Percentiles rank a stretch among this genome's conserved stretches.
These are phyloP conservation scores for Mythimna impura DNA, from an alignment of 2,888 invertebrate genomes.

Conservation along the genomic window DNA sequence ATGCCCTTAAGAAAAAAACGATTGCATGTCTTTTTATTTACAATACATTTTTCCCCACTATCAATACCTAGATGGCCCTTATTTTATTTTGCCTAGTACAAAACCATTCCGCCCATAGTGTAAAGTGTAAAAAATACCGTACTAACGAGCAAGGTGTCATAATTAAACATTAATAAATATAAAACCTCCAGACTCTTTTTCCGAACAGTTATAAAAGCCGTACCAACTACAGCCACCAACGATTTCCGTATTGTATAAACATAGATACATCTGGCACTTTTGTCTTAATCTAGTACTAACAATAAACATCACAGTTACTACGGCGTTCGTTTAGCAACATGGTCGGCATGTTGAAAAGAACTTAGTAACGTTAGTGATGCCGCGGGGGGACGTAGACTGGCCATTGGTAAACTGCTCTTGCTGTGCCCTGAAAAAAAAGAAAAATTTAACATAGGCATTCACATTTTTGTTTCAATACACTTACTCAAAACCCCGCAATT, in stretches of 20 bases:
- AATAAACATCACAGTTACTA: conserved; percentile 79
- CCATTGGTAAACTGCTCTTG: conserved; percentile 81
- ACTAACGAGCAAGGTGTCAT: conserved; percentile 23
- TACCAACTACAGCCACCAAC: conserved; percentile 31
- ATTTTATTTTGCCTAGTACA: not conserved
- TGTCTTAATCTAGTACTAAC: conserved; percentile 78
- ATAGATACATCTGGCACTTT: conserved; percentile 84
- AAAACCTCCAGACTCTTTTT: conserved; percentile 33
- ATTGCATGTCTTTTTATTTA: too few relatives aligned
- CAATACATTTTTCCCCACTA: not conserved
- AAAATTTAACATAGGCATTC: conserved; percentile 4
- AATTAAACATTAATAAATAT: conserved; percentile 48
- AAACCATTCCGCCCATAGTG: not conserved
- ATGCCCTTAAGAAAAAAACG: not conserved
- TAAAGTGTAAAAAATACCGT: conserved; percentile 18
- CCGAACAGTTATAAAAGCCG: conserved; percentile 21
- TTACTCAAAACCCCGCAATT: too few relatives aligned
- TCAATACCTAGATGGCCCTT: not conserved
- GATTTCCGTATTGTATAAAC: conserved; percentile 57
- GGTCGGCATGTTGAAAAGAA: conserved; percentile 58
- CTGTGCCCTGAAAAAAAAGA: conserved; percentile 76
- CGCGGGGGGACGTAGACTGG: conserved; percentile 80
- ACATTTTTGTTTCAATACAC: too few relatives aligned
- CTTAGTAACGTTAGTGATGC: conserved; percentile 74
- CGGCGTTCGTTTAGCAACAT: conserved; percentile 57